Base-by-base conservation (phyloP, 1,140 invertebrate genomes). In the Triops cancriformis region DNA sequence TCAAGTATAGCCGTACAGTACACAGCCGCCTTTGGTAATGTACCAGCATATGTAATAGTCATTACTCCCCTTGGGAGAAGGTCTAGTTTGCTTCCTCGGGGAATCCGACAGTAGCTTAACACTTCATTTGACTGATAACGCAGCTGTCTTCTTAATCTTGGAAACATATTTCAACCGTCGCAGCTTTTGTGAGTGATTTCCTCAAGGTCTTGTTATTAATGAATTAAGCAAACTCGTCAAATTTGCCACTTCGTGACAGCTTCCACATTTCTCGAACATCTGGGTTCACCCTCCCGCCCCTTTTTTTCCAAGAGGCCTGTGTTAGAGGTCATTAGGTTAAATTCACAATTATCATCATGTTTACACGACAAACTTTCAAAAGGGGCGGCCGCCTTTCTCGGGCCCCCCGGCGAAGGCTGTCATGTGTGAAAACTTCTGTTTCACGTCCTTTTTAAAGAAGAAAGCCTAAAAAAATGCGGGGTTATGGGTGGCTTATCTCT, bases 301-400 rank as follows among this genome's bases (percentile, higher is more conserved):
- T 37, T 7, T 37, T 37, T 37, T 37, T 37, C 31, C 51, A 12
- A 6, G 18, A 64, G 51, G 14, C 23, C 51, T 23, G 51, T 64
- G 45, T 51, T 23, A 4, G 12, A 51, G 51, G 51, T 64, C 51
- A 64, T n/a, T 64, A 64, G 51, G 51, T 64, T 64, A 64, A 64
- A 64, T 64, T 64, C 51, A 64, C 51, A 64, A 64, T 64, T 64
- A 64, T 64, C 51, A 64, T 64, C 23, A 64, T 64, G 51, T 64
- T 64, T 64, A 64, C 51, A 64, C 51, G 10, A 64, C 7, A 64
- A 18, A 64, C 51, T 64, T 37, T 37, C 31, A 37, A 64, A 64
- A 64, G 23, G 23, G 51, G 51, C 51, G 51, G 51, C 51, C 51
- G 51, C 51, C 51, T 64, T 64, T 64, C 18, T 23, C 51, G 18